Evolutionary conservation across 1,140 invertebrate species (phyloP).

Genomic region (Scaptodrosophila lebanonensis): DNA sequence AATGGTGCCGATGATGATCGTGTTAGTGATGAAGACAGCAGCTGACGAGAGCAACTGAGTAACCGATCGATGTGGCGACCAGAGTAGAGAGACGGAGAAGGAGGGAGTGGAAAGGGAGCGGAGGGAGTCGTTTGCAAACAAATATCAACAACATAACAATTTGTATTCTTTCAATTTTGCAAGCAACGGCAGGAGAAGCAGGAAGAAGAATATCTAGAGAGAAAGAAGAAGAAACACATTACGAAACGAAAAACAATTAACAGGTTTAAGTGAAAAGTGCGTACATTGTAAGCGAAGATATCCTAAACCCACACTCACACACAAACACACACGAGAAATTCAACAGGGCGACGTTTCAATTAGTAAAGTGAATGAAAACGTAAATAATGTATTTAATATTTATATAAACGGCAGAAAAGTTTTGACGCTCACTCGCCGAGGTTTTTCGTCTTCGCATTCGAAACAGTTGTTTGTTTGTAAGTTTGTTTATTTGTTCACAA

Average conservation of each 20-base stretch:
- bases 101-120: no score
- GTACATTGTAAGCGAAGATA: slow-evolving; percentile 49
- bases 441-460: slow-evolving; percentile 41
- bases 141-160: no score
- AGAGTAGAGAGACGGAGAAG: no score
- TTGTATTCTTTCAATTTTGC: no score
- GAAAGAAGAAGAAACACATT: slow-evolving; percentile 27
- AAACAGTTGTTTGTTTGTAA: slow-evolving; percentile 11
- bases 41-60: no score
- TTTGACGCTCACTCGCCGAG: slow-evolving; percentile 65
- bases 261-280: slow-evolving; percentile 61
- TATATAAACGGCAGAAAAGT: slow-evolving; percentile 12
- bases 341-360: slow-evolving; percentile 63
- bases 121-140: no score
- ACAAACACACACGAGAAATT: slow-evolving; percentile 24
- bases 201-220: slow-evolving; percentile 32
- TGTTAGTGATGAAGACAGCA: no score
- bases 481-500: neutral
- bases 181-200: no score
- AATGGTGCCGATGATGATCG: no score
- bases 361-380: slow-evolving; percentile 50
- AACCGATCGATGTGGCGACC: no score
- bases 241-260: slow-evolving; percentile 41
- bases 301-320: slow-evolving; percentile 42
- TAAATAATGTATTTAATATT: slow-evolving; percentile 50